Evolutionary conservation across 2,113 vertebrate species (phyloP).

Genomic region (Osmerus eperlanus): DNA sequence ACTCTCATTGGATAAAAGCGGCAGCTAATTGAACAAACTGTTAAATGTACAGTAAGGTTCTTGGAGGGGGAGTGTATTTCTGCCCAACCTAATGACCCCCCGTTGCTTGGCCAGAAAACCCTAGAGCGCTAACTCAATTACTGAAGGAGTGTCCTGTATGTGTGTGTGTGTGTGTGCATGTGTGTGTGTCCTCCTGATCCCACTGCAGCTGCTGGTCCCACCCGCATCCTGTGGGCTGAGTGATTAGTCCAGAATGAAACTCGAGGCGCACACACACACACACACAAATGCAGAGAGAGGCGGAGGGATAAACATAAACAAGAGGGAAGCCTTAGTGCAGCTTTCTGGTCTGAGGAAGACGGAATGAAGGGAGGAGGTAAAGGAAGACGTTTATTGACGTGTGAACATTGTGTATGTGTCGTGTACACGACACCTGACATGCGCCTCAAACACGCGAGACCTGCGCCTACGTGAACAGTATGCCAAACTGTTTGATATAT

Average conservation of each 20-base stretch:
- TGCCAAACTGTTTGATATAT: too few species aligned
- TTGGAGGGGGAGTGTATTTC: neutral
- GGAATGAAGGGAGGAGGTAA: too few species aligned
- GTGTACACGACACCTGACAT: too few species aligned
- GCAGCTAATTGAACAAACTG: too few species aligned
- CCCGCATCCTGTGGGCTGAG: neutral
- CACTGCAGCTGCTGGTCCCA: neutral
- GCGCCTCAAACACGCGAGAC: too few species aligned
- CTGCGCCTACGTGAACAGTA: too few species aligned
- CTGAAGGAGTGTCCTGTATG: neutral
- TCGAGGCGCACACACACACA: neutral
- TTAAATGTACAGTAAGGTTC: neutral
- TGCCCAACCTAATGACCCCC: neutral
- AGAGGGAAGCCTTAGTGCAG: neutral
- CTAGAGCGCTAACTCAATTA: neutral
- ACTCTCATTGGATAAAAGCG: too few species aligned
- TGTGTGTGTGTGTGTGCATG: neutral
- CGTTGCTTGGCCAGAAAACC: neutral
- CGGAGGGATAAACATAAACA: neutral
- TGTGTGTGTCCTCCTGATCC: neutral
- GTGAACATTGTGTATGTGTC: too few species aligned
- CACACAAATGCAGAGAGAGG: neutral
- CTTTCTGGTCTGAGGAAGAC: too few species aligned
- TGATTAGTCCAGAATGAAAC: neutral
- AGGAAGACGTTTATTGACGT: slow-evolving; percentile 8